phyloP scores from a whole-genome alignment of 2,113 vertebrate genomes.

The Noturus placidus region DNA sequence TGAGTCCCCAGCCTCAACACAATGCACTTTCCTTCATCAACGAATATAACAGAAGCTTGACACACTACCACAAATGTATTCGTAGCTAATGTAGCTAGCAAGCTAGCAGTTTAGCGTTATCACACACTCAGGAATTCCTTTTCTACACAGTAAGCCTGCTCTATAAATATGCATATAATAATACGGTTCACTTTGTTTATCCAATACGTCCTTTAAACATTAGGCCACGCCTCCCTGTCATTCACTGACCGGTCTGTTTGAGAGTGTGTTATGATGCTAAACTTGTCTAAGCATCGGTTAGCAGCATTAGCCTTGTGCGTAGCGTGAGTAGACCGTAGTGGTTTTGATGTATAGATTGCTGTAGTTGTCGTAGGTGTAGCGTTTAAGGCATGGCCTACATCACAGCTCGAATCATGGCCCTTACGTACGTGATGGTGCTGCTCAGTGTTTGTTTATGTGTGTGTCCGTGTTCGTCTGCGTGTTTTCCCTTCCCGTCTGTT shows the following conservation, averaged over 20 bases:
- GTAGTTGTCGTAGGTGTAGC: constrained; percentile 20
- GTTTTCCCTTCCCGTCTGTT: constrained; percentile 32
- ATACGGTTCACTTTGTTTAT: not conserved
- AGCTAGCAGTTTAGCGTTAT: not conserved
- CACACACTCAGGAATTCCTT: not conserved
- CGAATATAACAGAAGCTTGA: not conserved
- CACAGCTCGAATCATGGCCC: constrained; percentile 28
- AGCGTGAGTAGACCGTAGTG: not conserved
- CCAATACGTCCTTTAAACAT: not conserved
- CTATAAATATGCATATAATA: not conserved
- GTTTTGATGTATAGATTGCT: not conserved
- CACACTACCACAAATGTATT: not conserved
- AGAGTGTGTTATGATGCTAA: not conserved
- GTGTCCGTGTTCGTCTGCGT: constrained; percentile 18
- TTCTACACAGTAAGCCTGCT: not conserved
- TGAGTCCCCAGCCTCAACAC: constrained; percentile 67
- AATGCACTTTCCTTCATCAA: not conserved
- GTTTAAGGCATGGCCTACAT: constrained; percentile 37
- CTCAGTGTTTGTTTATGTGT: constrained; percentile 17
- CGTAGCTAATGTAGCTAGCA: not conserved
- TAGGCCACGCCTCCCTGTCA: not conserved
- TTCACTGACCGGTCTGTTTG: not conserved
- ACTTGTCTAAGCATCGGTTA: not conserved
- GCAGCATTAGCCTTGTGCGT: not conserved
- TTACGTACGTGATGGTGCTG: constrained; percentile 8